Evolutionary conservation across 2,888 invertebrate species (phyloP).

Genomic region (Trissolcus japonicus): DNA sequence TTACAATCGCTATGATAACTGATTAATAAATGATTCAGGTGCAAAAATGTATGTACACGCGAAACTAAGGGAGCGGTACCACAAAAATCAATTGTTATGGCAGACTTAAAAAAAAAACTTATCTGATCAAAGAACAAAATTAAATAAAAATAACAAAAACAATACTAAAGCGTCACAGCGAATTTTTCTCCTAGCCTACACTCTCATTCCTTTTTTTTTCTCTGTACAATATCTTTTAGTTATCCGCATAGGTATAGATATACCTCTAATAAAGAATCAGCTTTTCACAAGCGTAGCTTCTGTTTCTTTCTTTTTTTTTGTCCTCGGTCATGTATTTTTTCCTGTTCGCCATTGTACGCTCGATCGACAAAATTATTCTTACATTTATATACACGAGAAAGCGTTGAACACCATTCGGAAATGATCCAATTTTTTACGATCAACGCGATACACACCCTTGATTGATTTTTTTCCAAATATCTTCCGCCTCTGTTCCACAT

Average conservation of each 20-base stretch:
- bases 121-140: neutral
- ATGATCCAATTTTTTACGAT: neutral
- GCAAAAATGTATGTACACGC: slow-evolving; percentile 28
- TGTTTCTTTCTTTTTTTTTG: neutral
- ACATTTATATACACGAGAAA: slow-evolving; percentile 62
- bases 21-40: slow-evolving; percentile 23
- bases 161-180: slow-evolving; percentile 48
- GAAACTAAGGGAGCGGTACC: neutral
- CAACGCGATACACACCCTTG: neutral
- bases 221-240: neutral
- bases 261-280: neutral
- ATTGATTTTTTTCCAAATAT: too few relatives aligned
- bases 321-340: slow-evolving; percentile 4
- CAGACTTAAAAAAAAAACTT: too few relatives aligned
- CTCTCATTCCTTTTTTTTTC: slow-evolving; percentile 3
- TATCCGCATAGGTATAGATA: neutral
- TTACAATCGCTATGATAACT: slow-evolving; percentile 44
- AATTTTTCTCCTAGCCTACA: slow-evolving; percentile 48
- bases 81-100: too few relatives aligned
- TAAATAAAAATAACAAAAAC: neutral
- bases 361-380: slow-evolving; percentile 60
- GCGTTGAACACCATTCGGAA: slow-evolving; percentile 55
- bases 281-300: neutral
- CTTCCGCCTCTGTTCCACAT: too few relatives aligned
- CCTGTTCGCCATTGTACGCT: slow-evolving; percentile 64